Evolutionary conservation across 2,888 invertebrate genomes (phyloP).

Genomic region (Drosophila pseudotakahashii): DNA sequence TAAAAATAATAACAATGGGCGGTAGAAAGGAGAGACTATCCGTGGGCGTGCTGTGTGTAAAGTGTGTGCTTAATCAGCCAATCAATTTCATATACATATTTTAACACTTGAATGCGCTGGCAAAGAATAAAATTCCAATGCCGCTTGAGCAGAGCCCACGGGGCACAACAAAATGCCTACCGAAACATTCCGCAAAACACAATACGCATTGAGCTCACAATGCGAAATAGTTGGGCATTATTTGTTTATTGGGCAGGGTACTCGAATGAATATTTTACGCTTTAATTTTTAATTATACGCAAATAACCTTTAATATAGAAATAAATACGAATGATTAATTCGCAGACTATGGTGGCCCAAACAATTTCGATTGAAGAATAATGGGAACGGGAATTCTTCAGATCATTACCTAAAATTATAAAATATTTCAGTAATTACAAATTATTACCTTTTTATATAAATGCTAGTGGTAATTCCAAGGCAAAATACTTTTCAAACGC

Average conservation of each 20-base stretch:
- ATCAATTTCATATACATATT: conserved; percentile 72
- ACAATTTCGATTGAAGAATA: background rate
- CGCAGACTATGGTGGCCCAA: no score
- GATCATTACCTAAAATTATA: no score
- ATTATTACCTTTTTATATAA: no score
- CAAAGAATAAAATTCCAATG: conserved; percentile 58
- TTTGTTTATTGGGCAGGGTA: background rate
- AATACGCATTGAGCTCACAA: conserved; percentile 1
- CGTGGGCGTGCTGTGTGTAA: conserved; percentile 24
- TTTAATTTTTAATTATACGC: background rate
- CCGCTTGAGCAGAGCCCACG: conserved; percentile 29
- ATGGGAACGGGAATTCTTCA: background rate
- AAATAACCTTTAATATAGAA: conserved; percentile 1
- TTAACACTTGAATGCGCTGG: conserved; percentile 62
- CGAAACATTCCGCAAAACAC: conserved; percentile 16
- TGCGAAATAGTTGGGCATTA: conserved; percentile 9
- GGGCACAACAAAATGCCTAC: conserved; percentile 35
- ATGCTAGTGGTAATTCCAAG: no score
- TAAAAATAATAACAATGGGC: conserved; percentile 40
- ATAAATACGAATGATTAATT: background rate
- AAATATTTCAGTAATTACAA: no score
- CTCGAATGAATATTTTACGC: conserved; percentile 1
- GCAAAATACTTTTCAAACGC: no score
- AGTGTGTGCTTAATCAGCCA: conserved; percentile 66
- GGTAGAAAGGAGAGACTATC: conserved; percentile 31